Conservation (phyloP, 2,113 vertebrate genomes). For the Thamnaconus septentrionalis region DNA sequence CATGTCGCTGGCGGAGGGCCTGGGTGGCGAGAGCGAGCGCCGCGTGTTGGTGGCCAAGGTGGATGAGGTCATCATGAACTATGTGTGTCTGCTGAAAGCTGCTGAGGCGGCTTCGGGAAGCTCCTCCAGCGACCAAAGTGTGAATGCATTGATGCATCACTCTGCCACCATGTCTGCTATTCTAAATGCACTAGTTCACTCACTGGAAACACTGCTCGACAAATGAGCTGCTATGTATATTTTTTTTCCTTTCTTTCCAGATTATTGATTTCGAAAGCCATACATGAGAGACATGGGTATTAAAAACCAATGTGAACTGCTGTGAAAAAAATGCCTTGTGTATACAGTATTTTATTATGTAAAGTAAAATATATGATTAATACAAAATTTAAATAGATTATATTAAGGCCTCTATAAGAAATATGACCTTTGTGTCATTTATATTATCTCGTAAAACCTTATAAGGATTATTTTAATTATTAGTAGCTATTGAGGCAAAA, state of each 20-base stretch:
- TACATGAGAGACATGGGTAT: conserved; percentile 83
- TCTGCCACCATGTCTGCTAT: conserved; percentile 89
- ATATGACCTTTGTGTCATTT: conserved; percentile 41
- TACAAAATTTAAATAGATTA: conserved; percentile 75
- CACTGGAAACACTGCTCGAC: conserved; percentile 91
- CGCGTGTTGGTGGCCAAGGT: conserved; percentile 85
- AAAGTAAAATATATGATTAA: conserved; percentile 73
- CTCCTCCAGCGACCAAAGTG: conserved; percentile 80
- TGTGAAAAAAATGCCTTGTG: conserved; percentile 85
- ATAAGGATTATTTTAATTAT: conserved; percentile 55
- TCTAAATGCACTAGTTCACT: conserved; percentile 91
- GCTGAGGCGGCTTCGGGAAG: conserved; percentile 84
- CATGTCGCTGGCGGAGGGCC: conserved; percentile 90
- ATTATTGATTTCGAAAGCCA: conserved; percentile 95
- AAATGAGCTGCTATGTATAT: conserved; percentile 69
- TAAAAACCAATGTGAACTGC: conserved; percentile 81
- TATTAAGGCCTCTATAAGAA: conserved; percentile 64
- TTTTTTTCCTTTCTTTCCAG: conserved; percentile 74
- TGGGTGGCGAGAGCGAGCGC: conserved; percentile 81
- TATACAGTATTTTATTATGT: conserved; percentile 94
- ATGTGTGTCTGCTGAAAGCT: conserved; percentile 87
- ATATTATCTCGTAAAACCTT: conserved; percentile 50
- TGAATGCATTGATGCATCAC: conserved; percentile 88
- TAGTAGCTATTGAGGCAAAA: conserved; percentile 35
- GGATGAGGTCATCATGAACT: conserved; percentile 88